Conservation (phyloP, 2,797 vertebrate species). For the Tapera naevia region DNA sequence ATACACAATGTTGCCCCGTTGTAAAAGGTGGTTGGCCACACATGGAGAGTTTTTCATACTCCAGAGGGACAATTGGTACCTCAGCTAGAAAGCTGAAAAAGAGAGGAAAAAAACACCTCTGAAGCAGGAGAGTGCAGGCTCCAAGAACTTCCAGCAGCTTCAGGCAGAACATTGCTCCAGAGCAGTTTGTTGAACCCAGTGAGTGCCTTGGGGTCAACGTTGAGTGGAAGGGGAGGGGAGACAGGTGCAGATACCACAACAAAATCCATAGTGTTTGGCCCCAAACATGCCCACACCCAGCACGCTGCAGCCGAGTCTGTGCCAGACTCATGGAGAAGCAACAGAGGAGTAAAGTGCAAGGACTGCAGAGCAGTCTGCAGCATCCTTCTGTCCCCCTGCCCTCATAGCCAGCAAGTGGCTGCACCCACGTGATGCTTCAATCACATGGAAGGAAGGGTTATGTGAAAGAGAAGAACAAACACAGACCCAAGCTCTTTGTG, state of each 20-base stretch:
- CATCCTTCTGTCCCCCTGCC: background rate
- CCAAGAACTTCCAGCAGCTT: background rate
- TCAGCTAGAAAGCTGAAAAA: background rate
- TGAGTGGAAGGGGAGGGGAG: background rate
- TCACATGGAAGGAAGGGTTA: background rate
- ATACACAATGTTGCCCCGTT: background rate
- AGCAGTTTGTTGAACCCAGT: background rate
- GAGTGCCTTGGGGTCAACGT: no score
- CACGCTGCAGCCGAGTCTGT: background rate
- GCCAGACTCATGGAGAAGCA: background rate
- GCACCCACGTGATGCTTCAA: background rate
- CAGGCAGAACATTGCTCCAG: background rate
- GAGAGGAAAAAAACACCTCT: background rate
- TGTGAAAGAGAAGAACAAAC: background rate
- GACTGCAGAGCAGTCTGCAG: background rate
- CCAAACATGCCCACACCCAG: background rate
- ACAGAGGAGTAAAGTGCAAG: background rate
- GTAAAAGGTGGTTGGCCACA: background rate
- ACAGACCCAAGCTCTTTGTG: background rate
- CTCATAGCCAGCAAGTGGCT: background rate
- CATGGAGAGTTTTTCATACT: background rate
- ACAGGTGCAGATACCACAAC: accelerated
- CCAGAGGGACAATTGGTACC: background rate
- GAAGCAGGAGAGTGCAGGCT: background rate
- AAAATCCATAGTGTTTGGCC: background rate